Base-by-base conservation (phyloP, 2,888 invertebrate genomes). In the Rotaria magnacalcarata region DNA sequence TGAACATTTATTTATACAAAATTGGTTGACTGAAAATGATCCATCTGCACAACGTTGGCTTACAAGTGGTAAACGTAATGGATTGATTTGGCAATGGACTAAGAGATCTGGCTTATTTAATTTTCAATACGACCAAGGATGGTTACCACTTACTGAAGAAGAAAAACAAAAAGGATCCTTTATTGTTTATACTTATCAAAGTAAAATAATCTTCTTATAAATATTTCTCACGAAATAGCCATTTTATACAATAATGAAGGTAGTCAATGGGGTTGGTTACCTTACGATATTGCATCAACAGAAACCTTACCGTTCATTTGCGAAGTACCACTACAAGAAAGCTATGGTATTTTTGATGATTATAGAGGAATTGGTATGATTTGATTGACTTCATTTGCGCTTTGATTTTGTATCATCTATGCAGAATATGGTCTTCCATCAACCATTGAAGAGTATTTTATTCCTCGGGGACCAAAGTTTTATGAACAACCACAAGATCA, bases 1-100 rank as follows among this genome's bases (percentile, higher is more conserved):
- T n/a, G 86, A 86, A 50, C 86, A 86, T 74, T 75, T 86, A 85
- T 86, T 86, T 24, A 85, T 86, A 11, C 86, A 86, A 86, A 85
- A 86, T 27, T 86, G 85, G 74, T 80, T 86, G 47, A 75, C 54
- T 34, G 56, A 50, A 21, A 86, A 86, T 80, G 86, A 86, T 52
- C 74, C 85, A 16, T 85, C 85, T 6, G 27, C 74, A 85, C 74
- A 75, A 74, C 74, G 43, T n/a, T 86, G 86, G 86, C 43, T 85
- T 16, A 86, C 86, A 14, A 86, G 86, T 85, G 86, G 86, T 16
- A 75, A 75, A 84, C 75, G 85, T 34, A 86, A 58, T 24, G 75
- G 85, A 52, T 27, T 34, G 4, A 27, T 75, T 56, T 86, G 86
- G 86, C 56, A 84, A 19, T 86, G 86, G 86, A 50, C 56, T 0